Base-by-base conservation (phyloP, 2,888 invertebrate species). In the Gastracanthus pulcherrimus region DNA sequence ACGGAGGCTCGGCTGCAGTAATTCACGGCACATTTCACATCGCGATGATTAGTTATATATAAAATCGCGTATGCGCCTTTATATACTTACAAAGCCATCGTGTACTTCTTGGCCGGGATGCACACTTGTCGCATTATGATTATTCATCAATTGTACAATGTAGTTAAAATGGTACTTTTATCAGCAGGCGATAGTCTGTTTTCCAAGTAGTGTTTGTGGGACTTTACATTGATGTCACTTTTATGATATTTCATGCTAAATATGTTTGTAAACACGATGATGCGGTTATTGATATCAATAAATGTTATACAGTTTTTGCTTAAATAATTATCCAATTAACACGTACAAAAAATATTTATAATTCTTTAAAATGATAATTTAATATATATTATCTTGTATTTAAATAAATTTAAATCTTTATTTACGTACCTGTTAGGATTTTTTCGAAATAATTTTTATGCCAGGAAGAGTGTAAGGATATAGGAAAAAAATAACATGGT, bases 1-100 rank as follows among this genome's bases (percentile, higher is more conserved):
- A 48, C 48, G 77, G 70, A 62, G 77, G 77, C 77, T 34, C 62
- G 77, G 69, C 70, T 29, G 29, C 16, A 9, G 7, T 31, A 36
- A n/a, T 31, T 51, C 13, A 31, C 48, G 19, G 26, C 19, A 19
- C 19, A n/a, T 48, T 48, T 48, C 16, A 19, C 3, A 55, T 19
- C 26, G 2, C 23, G 16, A 1, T 2, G 23, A 38, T 48, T 34
- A 66, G 19, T 66, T 41, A 38, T 66, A 5, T 9, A 13, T 16
- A 9, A n/a, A 23, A 23, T 23, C 26, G 1, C 41, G 41, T 41
- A 3, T 41, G 66, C 11, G 29, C n/a, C n/a, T n/a, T n/a, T n/a
- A n/a, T n/a, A n/a, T n/a, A n/a, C n/a, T n/a, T n/a, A n/a, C n/a
- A n/a, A n/a, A 31, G n/a, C 7, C 19, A 67, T 45, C 11, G 19